phyloP scores from a whole-genome alignment of 30 jellyfish, hydroid and myxozoan species.

The Rhopilema esculentum region DNA sequence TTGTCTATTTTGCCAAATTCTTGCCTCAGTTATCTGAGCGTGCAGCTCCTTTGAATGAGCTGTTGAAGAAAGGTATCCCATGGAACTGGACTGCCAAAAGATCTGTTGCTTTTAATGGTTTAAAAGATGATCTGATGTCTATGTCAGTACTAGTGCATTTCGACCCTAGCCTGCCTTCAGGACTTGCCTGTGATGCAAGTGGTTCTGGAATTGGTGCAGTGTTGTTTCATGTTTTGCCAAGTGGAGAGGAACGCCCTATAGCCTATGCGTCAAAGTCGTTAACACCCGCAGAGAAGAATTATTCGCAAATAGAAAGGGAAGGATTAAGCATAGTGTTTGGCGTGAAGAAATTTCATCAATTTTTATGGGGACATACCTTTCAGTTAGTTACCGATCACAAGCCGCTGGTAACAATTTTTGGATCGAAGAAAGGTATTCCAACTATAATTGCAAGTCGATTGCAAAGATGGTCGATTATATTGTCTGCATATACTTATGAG shows the following conservation, averaged over 20 bases:
- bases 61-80: constrained; percentile 58
- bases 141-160: constrained; percentile 65
- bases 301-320: constrained; percentile 66
- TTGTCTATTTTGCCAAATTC: constrained; percentile 55
- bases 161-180: constrained; percentile 58
- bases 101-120: constrained; percentile 56
- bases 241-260: constrained; percentile 67
- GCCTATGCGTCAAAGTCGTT: constrained; percentile 75
- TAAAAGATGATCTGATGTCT: constrained; percentile 62
- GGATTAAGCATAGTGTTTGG: constrained; percentile 70
- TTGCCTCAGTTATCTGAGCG: constrained; percentile 73
- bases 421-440: constrained; percentile 76
- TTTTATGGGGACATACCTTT: constrained; percentile 56
- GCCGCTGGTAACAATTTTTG: constrained; percentile 56
- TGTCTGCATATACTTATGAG: constrained; percentile 58
- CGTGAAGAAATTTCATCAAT: constrained; percentile 71
- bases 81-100: constrained; percentile 57
- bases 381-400: constrained; percentile 74
- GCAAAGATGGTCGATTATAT: constrained; percentile 61
- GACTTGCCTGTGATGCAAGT: constrained; percentile 76
- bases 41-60: constrained; percentile 71
- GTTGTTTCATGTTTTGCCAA: constrained; percentile 55
- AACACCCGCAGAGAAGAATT: constrained; percentile 59
- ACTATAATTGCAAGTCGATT: constrained; percentile 69
- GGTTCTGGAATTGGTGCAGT: constrained; percentile 73